These are phyloP conservation scores for Caenorhabditis brenneri DNA, from an alignment of 1,140 invertebrate species.

Conservation along the genomic window DNA sequence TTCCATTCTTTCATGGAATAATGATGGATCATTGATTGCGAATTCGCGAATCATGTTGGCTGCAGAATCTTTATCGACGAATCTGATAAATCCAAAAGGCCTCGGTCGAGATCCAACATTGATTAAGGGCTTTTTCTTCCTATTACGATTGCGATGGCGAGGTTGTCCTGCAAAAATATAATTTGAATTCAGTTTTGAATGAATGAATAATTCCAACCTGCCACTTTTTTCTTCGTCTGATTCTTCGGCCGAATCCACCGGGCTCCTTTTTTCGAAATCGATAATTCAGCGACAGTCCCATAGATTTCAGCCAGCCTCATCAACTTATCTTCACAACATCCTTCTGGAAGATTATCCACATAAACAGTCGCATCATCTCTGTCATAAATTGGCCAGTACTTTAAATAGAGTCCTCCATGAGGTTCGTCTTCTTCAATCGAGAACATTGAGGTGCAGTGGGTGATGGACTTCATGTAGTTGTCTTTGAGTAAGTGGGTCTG, in stretches of 20 bases:
- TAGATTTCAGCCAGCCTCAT: background rate
- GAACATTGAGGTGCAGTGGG: background rate
- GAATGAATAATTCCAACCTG: too few relatives aligned
- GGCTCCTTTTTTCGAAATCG: background rate
- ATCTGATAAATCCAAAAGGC: background rate
- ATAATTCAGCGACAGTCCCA: background rate
- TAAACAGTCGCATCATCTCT: background rate
- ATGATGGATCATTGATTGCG: background rate
- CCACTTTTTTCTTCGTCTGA: background rate
- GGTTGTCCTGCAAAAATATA: too few relatives aligned
- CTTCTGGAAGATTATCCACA: slow-evolving; percentile 3
- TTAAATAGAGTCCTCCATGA: background rate
- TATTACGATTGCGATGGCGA: background rate
- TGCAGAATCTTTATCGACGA: background rate
- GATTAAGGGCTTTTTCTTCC: slow-evolving; percentile 5
- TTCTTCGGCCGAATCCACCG: background rate
- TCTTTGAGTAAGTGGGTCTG: background rate
- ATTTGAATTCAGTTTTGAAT: too few relatives aligned
- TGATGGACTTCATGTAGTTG: background rate
- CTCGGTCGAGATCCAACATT: background rate
- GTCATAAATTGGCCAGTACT: background rate
- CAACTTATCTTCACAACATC: background rate
- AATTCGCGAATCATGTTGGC: background rate
- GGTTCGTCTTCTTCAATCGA: slow-evolving; percentile 32
- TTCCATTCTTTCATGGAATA: background rate